Evolutionary conservation across 2,797 vertebrate genomes (phyloP), one percentile per base, ranked within the genome.

Genomic region (Geotria australis): DNA sequence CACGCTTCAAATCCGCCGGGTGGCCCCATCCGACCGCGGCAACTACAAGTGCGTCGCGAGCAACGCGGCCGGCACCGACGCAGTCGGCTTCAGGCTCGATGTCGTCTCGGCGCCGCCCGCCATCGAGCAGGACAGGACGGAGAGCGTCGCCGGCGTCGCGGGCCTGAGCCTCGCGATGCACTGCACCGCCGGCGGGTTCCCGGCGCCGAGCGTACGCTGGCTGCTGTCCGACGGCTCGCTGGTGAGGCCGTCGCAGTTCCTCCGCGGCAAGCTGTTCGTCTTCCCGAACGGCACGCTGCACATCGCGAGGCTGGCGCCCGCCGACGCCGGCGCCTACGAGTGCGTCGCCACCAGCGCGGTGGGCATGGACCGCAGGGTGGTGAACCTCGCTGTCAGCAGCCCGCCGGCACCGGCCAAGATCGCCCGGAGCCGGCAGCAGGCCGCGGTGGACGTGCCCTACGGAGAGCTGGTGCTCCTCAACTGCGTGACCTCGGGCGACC

Each of bases 201-300:
- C 83, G 7, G 61, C 58, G 5, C 73, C 83, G 2, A 66, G 8
- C 13, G 67, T 88, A 56, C 76, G 64, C 61, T 95, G 86, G 88
- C 68, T 73, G 47, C 75, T 77, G 7, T 71, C 73, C 2, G 74
- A 79, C 2, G 79, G 79, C 2, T 62, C 71, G 0, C 75, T 75
- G 47, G 63, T 86, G 15, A 67, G 68, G 9, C 70, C 80, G 1
- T 78, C 81, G 1, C 77, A 81, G 63, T 75, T 76, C 57, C 59
- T 76, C 13, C 70, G 62, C 8, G 74, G 74, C 9, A 80, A 79
- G 64, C 58, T 74, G 1, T 69, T 74, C 47, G 77, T 88, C 57
- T 86, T 88, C 63, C 79, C 81, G 57, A 94, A 94, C 8, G 88
- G 88, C 7, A 94, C 88, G 1, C 75, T 94, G 1, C 69, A 75